Conservation (phyloP, 1,140 invertebrate species). For the Dendroctonus valens region DNA sequence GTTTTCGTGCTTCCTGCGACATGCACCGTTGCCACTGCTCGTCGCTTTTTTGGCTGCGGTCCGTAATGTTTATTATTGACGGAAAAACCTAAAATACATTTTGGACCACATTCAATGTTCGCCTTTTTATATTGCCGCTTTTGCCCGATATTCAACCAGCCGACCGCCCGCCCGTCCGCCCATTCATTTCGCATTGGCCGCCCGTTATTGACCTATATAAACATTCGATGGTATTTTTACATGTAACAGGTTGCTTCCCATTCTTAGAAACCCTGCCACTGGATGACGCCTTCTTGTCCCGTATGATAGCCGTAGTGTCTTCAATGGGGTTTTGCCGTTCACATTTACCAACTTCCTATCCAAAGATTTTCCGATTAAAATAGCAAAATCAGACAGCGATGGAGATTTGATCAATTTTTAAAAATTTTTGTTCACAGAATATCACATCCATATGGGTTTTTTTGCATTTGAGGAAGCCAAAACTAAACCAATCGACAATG, state of each 20-base stretch:
- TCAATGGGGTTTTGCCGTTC: too few relatives aligned
- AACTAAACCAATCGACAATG: too few relatives aligned
- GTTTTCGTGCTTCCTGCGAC: constrained; percentile 12
- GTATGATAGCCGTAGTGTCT: not conserved
- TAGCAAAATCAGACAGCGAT: too few relatives aligned
- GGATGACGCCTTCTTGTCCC: not conserved
- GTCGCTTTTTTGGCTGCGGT: constrained; percentile 6
- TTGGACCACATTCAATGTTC: constrained; percentile 14
- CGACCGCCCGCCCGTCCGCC: not conserved
- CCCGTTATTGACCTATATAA: constrained; percentile 23
- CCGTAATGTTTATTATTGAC: constrained; percentile 23
- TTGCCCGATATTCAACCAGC: not conserved
- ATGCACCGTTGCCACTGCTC: constrained; percentile 6
- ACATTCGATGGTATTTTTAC: constrained; percentile 12
- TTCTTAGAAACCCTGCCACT: not conserved
- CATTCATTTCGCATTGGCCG: not conserved
- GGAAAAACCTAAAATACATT: constrained; percentile 26
- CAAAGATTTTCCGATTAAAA: too few relatives aligned
- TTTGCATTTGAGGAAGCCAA: too few relatives aligned
- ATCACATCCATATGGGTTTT: too few relatives aligned
- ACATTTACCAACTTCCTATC: too few relatives aligned
- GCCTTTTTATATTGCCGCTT: constrained; percentile 4
- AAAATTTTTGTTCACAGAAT: too few relatives aligned
- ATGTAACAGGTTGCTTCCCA: constrained; percentile 21
- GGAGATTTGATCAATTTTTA: too few relatives aligned